phyloP scores from a whole-genome alignment of 2,888 invertebrate genomes.

The Criorhina ranunculi region DNA sequence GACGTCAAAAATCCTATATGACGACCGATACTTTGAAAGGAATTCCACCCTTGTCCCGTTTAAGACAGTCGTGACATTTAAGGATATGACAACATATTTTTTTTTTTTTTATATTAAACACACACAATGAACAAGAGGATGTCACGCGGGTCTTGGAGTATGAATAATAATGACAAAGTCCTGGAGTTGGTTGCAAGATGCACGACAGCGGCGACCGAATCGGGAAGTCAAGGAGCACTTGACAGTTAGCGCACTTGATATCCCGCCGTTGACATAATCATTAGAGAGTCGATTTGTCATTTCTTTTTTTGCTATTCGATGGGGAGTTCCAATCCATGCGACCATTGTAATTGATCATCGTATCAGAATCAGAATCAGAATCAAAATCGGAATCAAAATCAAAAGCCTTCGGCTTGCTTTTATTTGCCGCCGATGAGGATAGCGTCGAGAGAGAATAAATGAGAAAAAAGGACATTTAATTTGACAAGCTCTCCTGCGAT shows the following conservation, averaged over 20 bases:
- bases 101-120: constrained; percentile 55
- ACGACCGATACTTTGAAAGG: constrained; percentile 54
- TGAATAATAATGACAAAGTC: constrained; percentile 66
- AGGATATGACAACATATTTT: constrained; percentile 72
- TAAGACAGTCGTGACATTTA: constrained; percentile 65
- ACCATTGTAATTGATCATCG: constrained; percentile 74
- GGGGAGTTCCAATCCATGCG: constrained; percentile 46
- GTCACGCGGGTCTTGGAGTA: constrained; percentile 63
- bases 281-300: constrained; percentile 70
- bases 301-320: constrained; percentile 28
- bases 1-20: constrained; percentile 33
- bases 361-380: constrained; percentile 15
- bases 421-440: constrained; percentile 12
- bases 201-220: constrained; percentile 45
- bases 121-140: constrained; percentile 66
- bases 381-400: no score
- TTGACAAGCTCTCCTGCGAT: constrained; percentile 69
- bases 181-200: constrained; percentile 52
- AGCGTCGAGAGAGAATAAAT: constrained; percentile 12
- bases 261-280: constrained; percentile 59
- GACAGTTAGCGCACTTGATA: constrained; percentile 75
- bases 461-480: constrained; percentile 74
- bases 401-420: no score
- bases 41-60: constrained; percentile 45
- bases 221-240: constrained; percentile 71